Percentiles rank a stretch among this genome's conserved stretches.
phyloP scores from a whole-genome alignment of 1,140 invertebrate genomes.

The Calycopis cecrops region DNA sequence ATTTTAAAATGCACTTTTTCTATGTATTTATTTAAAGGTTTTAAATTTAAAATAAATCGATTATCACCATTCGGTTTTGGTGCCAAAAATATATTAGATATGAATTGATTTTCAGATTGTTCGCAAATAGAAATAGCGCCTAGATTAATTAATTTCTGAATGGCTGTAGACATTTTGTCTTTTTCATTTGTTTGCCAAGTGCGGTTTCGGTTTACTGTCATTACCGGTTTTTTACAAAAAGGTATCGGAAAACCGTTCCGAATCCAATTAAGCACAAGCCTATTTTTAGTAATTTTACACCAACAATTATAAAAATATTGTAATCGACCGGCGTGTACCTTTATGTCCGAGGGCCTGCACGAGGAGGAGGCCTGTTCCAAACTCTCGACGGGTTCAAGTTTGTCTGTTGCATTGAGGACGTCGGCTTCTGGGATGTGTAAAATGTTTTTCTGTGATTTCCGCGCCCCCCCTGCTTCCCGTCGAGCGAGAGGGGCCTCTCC shows the following conservation, averaged over 20 bases:
- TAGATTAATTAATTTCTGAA: slow-evolving; percentile 3
- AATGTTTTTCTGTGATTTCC: not conserved
- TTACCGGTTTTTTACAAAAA: not conserved
- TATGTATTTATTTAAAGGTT: slow-evolving; percentile 21
- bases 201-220: not conserved
- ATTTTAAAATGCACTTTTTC: slow-evolving; percentile 21
- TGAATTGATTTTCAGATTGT: slow-evolving; percentile 9
- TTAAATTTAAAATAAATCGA: too few species aligned
- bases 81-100: slow-evolving; percentile 18
- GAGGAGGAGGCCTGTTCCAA: slow-evolving; percentile 6
- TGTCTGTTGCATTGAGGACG: not conserved
- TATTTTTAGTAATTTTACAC: slow-evolving; percentile 8
- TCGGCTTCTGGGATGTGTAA: not conserved
- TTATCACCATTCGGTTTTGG: too few species aligned
- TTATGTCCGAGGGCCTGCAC: slow-evolving; percentile 12
- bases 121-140: slow-evolving; percentile 11
- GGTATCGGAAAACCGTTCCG: slow-evolving; percentile 6
- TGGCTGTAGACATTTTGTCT: not conserved
- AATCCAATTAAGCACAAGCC: slow-evolving; percentile 5
- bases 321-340: slow-evolving; percentile 14
- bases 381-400: not conserved
- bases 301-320: slow-evolving; percentile 15
- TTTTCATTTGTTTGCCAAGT: too few species aligned
- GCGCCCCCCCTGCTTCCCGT: slow-evolving; percentile 11
- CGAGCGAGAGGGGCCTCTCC: slow-evolving; percentile 4